Percentiles rank a stretch among this genome's conserved stretches.
Evolutionary conservation across 2,888 invertebrate genomes (phyloP).

Genomic region (Steinernema carpocapsae): DNA sequence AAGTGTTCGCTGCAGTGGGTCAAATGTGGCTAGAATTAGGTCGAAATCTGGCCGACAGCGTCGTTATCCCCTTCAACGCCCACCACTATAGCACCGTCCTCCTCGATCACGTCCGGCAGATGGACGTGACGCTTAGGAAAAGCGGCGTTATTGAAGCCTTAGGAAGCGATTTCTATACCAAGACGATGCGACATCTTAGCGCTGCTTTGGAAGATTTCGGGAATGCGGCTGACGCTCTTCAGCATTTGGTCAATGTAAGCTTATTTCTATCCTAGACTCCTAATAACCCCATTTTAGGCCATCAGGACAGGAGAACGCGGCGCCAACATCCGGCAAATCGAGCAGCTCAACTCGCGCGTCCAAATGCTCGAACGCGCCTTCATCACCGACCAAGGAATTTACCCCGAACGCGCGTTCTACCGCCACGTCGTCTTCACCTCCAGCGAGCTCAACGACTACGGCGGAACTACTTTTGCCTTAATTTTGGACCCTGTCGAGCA

Average conservation of each 20-base stretch:
- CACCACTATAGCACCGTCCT: constrained; percentile 42
- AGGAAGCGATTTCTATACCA: constrained; percentile 38
- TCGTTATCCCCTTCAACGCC: constrained; percentile 50
- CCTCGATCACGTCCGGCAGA: constrained; percentile 30
- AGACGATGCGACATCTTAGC: constrained; percentile 36
- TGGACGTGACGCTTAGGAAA: constrained; percentile 43
- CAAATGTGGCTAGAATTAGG: constrained; percentile 46
- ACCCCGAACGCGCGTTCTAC: constrained; percentile 36
- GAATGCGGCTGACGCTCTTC: constrained; percentile 39
- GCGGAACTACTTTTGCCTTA: constrained; percentile 37
- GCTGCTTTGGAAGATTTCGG: constrained; percentile 42
- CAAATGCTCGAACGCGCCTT: constrained; percentile 44
- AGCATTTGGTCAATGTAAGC: constrained; percentile 40
- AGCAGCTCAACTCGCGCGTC: constrained; percentile 44
- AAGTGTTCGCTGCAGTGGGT: constrained; percentile 42
- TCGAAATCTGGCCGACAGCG: constrained; percentile 46
- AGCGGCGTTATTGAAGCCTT: constrained; percentile 40
- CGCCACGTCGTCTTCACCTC: constrained; percentile 45
- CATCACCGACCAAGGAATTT: constrained; percentile 44
- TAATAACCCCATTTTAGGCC: constrained; percentile 18
- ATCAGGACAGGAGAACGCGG: constrained; percentile 40
- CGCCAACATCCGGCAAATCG: constrained; percentile 38
- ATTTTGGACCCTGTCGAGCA: constrained; percentile 54
- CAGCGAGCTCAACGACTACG: constrained; percentile 34
- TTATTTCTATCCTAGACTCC: not conserved